phyloP scores from a whole-genome alignment of 2,888 invertebrate genomes.

The Scelioninae gen. 2 region DNA sequence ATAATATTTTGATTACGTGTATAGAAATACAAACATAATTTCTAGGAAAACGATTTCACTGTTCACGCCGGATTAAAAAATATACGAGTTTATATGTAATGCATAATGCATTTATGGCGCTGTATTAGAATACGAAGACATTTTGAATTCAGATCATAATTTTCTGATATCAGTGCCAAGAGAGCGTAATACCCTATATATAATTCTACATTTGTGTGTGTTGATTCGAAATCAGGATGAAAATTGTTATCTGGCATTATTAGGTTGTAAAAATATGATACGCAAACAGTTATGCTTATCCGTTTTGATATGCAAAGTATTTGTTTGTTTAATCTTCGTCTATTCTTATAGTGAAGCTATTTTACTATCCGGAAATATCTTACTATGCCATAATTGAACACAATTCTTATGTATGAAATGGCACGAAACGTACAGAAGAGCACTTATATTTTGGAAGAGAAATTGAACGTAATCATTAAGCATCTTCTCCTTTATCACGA shows the following conservation, averaged over 20 bases:
- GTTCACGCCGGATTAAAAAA: constrained; percentile 16
- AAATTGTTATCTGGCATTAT: constrained; percentile 22
- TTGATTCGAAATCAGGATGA: constrained; percentile 11
- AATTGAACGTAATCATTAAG: too few species aligned
- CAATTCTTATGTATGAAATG: too few species aligned
- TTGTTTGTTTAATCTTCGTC: too few species aligned
- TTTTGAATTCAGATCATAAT: constrained; percentile 38
- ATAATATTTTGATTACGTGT: too few species aligned
- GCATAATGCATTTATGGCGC: constrained; percentile 37
- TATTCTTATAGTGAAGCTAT: too few species aligned
- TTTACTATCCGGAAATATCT: too few species aligned
- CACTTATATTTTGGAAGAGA: too few species aligned
- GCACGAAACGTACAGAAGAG: too few species aligned
- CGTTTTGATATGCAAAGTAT: constrained; percentile 11
- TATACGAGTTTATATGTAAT: constrained; percentile 3
- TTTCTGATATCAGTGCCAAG: constrained; percentile 36
- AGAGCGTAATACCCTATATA: constrained; percentile 16
- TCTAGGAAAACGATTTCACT: constrained; percentile 23
- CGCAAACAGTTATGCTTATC: constrained; percentile 12
- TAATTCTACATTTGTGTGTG: constrained; percentile 6
- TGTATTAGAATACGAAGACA: constrained; percentile 33
- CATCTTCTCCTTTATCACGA: too few species aligned
- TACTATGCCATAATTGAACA: too few species aligned
- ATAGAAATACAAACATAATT: constrained; percentile 23
- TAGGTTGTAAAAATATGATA: constrained; percentile 21